Evolutionary conservation across 2,888 invertebrate species (phyloP).

Genomic region (Conops quadrifasciatus): DNA sequence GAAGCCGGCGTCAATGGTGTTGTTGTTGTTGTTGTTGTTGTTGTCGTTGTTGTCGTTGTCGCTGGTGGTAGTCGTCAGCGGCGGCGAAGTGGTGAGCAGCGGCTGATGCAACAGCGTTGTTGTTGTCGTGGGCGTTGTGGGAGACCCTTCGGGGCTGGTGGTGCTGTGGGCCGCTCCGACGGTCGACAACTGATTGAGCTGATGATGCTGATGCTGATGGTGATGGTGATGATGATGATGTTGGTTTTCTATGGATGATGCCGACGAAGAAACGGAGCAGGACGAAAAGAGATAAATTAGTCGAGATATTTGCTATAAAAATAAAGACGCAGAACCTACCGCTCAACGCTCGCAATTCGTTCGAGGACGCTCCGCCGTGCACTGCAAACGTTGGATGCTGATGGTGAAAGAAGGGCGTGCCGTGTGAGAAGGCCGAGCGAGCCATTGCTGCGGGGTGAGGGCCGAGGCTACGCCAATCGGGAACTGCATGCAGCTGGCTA

Average conservation of each 20-base stretch:
- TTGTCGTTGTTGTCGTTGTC: conserved; percentile 59
- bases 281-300: background rate
- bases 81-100: conserved; percentile 63
- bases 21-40: conserved; percentile 61
- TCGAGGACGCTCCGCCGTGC: conserved; percentile 66
- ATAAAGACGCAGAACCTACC: conserved; percentile 50
- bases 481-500: conserved; percentile 71
- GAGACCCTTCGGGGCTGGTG: conserved; percentile 75
- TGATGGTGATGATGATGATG: background rate
- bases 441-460: conserved; percentile 57
- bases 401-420: conserved; percentile 67
- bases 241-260: conserved; percentile 36
- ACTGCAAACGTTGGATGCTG: conserved; percentile 66
- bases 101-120: conserved; percentile 45
- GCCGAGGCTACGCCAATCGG: conserved; percentile 69
- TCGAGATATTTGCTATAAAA: background rate
- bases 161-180: conserved; percentile 72
- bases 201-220: conserved; percentile 54
- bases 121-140: conserved; percentile 58
- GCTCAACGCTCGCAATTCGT: conserved; percentile 53
- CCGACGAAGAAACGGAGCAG: background rate
- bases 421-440: conserved; percentile 58
- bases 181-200: conserved; percentile 59
- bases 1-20: conserved; percentile 64
- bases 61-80: conserved; percentile 54